Evolutionary conservation across 2,888 invertebrate species (phyloP).

Genomic region (Miltochrista miniata): DNA sequence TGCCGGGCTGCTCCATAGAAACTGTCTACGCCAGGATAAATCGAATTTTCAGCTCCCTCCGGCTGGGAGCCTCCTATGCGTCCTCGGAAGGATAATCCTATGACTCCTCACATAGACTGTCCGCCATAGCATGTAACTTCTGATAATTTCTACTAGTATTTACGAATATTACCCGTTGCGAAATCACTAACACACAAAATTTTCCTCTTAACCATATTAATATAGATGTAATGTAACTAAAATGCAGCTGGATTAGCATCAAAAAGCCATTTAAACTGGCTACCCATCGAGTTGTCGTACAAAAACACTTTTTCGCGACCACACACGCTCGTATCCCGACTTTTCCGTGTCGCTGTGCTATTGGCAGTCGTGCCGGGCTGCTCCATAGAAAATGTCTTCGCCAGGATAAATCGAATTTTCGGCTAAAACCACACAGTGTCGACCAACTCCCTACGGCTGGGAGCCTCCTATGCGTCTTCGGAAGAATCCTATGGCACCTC

Average conservation of each 20-base stretch:
- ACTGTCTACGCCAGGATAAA: slow-evolving; percentile 57
- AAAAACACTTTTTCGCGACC: slow-evolving; percentile 46
- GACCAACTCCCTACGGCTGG: too few relatives aligned
- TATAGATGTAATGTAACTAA: neutral
- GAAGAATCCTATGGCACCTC: too few relatives aligned
- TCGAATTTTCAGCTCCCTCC: slow-evolving; percentile 62
- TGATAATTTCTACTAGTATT: too few relatives aligned
- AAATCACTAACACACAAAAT: too few relatives aligned
- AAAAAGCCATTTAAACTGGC: slow-evolving; percentile 18
- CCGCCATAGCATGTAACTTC: too few relatives aligned
- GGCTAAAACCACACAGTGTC: too few relatives aligned
- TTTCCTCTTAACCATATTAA: too few relatives aligned
- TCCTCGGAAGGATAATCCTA: too few relatives aligned
- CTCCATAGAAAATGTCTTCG: slow-evolving; percentile 59
- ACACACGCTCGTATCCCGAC: slow-evolving; percentile 57
- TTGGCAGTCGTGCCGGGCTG: slow-evolving; percentile 49
- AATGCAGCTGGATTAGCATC: neutral
- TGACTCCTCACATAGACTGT: too few relatives aligned
- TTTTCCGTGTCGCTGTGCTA: slow-evolving; percentile 62
- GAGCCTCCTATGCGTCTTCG: too few relatives aligned
- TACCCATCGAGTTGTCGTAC: slow-evolving; percentile 18
- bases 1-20: slow-evolving; percentile 56
- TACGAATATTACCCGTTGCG: too few relatives aligned
- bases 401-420: slow-evolving; percentile 61
- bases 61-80: too few relatives aligned